Conservation (phyloP, 2,113 vertebrate species). For the Oncorhynchus kisutch region DNA sequence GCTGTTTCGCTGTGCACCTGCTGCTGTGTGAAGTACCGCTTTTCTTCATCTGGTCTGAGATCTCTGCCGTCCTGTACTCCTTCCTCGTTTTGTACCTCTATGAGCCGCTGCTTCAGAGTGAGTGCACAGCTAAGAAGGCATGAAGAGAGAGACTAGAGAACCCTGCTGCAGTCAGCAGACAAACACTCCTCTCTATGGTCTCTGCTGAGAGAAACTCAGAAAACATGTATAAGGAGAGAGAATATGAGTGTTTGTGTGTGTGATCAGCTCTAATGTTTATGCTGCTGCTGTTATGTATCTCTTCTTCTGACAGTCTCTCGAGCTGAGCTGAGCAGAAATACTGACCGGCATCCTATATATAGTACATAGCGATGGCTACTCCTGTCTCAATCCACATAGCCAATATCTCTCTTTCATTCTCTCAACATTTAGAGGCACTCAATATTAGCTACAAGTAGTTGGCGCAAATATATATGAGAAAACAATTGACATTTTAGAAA, state of each 20-base stretch:
- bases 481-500: too few relatives aligned
- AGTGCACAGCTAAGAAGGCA: conserved; percentile 53
- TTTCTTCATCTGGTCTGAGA: conserved; percentile 49
- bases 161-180: conserved; percentile 59
- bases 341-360: background rate
- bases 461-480: too few relatives aligned
- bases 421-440: background rate
- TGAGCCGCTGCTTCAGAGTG: conserved; percentile 54
- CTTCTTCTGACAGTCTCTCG: background rate
- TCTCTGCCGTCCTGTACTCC: conserved; percentile 41
- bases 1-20: conserved; percentile 23
- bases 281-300: conserved; percentile 23
- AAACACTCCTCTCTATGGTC: conserved; percentile 40
- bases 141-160: conserved; percentile 53
- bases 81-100: conserved; percentile 56
- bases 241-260: conserved; percentile 19
- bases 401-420: background rate
- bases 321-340: background rate
- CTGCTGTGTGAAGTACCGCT: conserved; percentile 41
- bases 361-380: background rate
- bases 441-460: too few relatives aligned
- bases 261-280: conserved; percentile 19
- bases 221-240: background rate
- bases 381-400: background rate
- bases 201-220: conserved; percentile 15